Conservation (phyloP, 2,113 vertebrate species). For the Falco punctatus region DNA sequence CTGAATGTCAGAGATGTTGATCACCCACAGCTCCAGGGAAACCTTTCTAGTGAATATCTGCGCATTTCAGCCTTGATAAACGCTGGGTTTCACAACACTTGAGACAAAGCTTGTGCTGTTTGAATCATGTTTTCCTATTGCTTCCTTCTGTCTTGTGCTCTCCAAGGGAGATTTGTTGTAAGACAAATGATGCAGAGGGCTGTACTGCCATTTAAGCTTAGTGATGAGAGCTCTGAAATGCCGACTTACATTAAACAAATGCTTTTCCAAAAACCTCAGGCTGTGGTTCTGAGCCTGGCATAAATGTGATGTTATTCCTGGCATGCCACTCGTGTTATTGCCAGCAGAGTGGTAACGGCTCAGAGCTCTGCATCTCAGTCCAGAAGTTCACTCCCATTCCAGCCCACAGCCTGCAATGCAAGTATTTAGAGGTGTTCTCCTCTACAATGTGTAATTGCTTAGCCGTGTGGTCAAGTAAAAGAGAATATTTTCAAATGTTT, state of each 20-base stretch:
- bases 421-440: neutral
- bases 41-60: neutral
- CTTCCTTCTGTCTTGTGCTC: neutral
- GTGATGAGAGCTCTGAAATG: constrained; percentile 23
- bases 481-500: neutral
- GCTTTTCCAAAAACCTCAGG: constrained; percentile 35
- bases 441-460: neutral
- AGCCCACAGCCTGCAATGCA: neutral
- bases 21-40: neutral
- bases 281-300: constrained; percentile 39
- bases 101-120: neutral
- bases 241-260: neutral
- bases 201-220: neutral
- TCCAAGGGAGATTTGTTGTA: neutral
- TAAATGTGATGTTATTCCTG: constrained; percentile 56
- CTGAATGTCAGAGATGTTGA: neutral
- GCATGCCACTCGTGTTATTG: constrained; percentile 5
- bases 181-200: neutral
- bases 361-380: neutral
- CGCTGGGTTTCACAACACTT: neutral
- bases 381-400: neutral
- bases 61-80: neutral
- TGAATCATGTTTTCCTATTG: neutral
- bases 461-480: neutral
- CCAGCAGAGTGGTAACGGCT: neutral